Evolutionary conservation across 2,888 invertebrate genomes (phyloP).

Genomic region (Tyria jacobaeae): DNA sequence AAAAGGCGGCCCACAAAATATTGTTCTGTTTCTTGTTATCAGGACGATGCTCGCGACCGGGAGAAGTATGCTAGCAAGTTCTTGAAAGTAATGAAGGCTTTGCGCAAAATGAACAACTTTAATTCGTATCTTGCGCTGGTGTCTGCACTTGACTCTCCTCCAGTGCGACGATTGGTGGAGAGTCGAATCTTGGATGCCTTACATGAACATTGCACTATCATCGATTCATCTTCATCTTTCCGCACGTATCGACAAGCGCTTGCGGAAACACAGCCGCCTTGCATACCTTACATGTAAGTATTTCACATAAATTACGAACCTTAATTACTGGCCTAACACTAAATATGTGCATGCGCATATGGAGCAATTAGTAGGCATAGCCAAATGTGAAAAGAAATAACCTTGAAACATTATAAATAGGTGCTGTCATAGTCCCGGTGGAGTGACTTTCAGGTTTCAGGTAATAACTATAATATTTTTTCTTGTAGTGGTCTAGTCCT

Average conservation of each 20-base stretch:
- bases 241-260: slow-evolving; percentile 98
- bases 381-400: too few relatives aligned
- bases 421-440: not conserved
- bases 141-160: slow-evolving; percentile 98
- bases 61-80: slow-evolving; percentile 98
- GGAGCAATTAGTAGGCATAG: too few relatives aligned
- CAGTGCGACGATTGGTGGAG: slow-evolving; percentile 96
- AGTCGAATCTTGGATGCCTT: slow-evolving; percentile 96
- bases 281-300: slow-evolving; percentile 99
- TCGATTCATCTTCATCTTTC: slow-evolving; percentile 99
- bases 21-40: slow-evolving; percentile 26
- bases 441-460: not conserved
- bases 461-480: not conserved
- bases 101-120: slow-evolving; percentile 99
- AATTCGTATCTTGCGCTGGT: slow-evolving; percentile 98
- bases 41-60: slow-evolving; percentile 96
- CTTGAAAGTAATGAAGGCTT: slow-evolving; percentile 99
- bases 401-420: too few relatives aligned
- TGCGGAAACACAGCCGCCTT: slow-evolving; percentile 98
- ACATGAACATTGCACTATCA: slow-evolving; percentile 97
- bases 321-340: too few relatives aligned
- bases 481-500: slow-evolving; percentile 95
- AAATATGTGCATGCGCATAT: too few relatives aligned
- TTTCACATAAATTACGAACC: not conserved
- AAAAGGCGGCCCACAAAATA: too few relatives aligned